These are phyloP conservation scores for Bovichtus diacanthus DNA, from an alignment of 2,797 vertebrate genomes.

Conservation along the genomic window DNA sequence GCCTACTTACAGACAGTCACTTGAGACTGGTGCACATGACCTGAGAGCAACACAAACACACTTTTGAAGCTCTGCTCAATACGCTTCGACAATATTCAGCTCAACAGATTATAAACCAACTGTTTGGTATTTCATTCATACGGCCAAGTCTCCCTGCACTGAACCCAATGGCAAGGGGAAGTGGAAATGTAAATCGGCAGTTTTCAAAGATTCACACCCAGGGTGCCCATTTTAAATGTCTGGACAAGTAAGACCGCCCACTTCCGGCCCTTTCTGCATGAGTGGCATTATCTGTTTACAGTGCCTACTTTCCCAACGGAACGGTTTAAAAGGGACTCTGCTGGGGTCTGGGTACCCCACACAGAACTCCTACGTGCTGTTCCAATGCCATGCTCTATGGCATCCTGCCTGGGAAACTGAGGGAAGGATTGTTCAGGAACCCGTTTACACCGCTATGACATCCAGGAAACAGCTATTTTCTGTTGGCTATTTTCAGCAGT, in stretches of 20 bases:
- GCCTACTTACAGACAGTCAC: slow-evolving; percentile 29
- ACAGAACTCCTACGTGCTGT: slow-evolving; percentile 62
- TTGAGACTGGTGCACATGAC: slow-evolving; percentile 43
- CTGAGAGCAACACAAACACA: slow-evolving; percentile 40
- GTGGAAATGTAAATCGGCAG: slow-evolving; percentile 50
- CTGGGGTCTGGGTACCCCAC: slow-evolving; percentile 59
- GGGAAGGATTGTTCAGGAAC: slow-evolving; percentile 68
- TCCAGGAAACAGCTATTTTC: slow-evolving; percentile 78
- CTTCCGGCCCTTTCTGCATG: slow-evolving; percentile 77
- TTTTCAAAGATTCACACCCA: slow-evolving; percentile 54
- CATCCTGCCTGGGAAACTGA: slow-evolving; percentile 75
- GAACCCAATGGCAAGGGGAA: slow-evolving; percentile 11
- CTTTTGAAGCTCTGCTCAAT: slow-evolving; percentile 27
- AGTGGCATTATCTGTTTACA: slow-evolving; percentile 82
- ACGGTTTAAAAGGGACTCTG: slow-evolving; percentile 69
- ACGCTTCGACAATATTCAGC: slow-evolving; percentile 27
- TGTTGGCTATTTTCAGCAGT: slow-evolving; percentile 74
- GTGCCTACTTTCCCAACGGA: slow-evolving; percentile 74
- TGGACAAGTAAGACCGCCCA: slow-evolving; percentile 67
- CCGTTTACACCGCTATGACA: slow-evolving; percentile 69
- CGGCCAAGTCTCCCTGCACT: slow-evolving; percentile 6
- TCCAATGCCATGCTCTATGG: slow-evolving; percentile 46
- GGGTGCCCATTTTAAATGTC: slow-evolving; percentile 56
- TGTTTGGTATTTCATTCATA: slow-evolving; percentile 40
- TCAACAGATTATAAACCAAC: slow-evolving; percentile 32